These are phyloP conservation scores for Nomada flava DNA, from an alignment of 2,888 invertebrate genomes.

Conservation along the genomic window DNA sequence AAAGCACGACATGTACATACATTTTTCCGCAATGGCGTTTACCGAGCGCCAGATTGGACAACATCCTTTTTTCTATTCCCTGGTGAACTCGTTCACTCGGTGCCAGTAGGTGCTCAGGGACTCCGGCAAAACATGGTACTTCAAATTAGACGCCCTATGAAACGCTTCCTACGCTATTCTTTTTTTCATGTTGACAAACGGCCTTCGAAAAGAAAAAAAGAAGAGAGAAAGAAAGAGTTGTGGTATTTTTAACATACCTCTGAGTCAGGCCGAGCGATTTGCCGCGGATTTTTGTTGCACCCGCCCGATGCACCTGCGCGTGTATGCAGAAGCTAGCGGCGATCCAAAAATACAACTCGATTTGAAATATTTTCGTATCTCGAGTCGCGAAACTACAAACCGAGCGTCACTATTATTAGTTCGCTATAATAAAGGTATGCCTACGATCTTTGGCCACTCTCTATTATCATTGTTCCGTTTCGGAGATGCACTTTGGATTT, in stretches of 20 bases:
- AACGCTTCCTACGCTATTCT: neutral
- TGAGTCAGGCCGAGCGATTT: slow-evolving; percentile 22
- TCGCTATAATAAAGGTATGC: slow-evolving; percentile 19
- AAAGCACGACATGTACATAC: neutral
- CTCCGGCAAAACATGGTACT: neutral
- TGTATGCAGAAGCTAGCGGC: slow-evolving; percentile 43
- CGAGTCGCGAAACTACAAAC: slow-evolving; percentile 47
- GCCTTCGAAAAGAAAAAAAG: neutral
- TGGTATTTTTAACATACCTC: slow-evolving; percentile 41
- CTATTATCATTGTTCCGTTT: neutral
- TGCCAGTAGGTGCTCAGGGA: neutral
- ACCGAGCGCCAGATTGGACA: neutral
- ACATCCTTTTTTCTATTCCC: neutral
- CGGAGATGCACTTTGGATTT: neutral
- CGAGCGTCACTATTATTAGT: slow-evolving; percentile 47
- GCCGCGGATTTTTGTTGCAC: slow-evolving; percentile 45
- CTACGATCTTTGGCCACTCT: slow-evolving; percentile 7
- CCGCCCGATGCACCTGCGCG: slow-evolving; percentile 48
- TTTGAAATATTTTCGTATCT: slow-evolving; percentile 54
- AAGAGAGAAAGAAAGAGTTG: neutral
- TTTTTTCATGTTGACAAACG: neutral
- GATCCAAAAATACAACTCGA: slow-evolving; percentile 52
- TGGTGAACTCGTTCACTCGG: neutral
- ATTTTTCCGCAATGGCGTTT: neutral
- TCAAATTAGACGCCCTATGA: slow-evolving; percentile 10